Base-by-base conservation (phyloP, 1,140 invertebrate genomes). In the Panonychus citri region DNA sequence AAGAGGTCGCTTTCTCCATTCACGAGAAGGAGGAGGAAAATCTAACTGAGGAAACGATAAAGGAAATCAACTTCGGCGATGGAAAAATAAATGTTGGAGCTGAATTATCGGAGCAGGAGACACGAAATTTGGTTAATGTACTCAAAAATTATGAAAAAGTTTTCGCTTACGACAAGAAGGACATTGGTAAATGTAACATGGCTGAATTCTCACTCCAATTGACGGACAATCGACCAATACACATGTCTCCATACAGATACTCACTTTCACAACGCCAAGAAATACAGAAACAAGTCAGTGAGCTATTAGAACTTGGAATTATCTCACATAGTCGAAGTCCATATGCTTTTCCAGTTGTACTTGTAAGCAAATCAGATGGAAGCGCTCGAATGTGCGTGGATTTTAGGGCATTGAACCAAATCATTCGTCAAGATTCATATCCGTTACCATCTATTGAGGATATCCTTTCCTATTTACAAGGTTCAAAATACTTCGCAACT, bases 341-440 rank as follows among this genome's bases (percentile, higher is more conserved):
- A 21, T 48, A 17, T 5, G n/a, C 10, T 8, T 17, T 4, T 1
- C 42, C 24, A 26, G n/a, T 54, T 21, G 51, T 54, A 19, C 21
- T 57, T 1, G 56, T 55, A 4, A 55, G 10, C 3, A 57, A 57
- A 26, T 10, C 30, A 53, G 25, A 56, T 12, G 56, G 56, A 19
- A 15, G 15, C 25, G n/a, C 19, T 4, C 26, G 56, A 28, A 57
- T 57, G 19, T 57, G 56, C 3, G 25, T 57, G 19, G 28, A 57
- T 55, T 56, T 57, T 26, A 5, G 28, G 7, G 37, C 39, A 30
- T 1, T 58, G 21, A 56, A 56, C 37, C 12, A 15, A 0, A 26
- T 59, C 3, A 59, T 24, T n/a, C 24, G 39, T 3, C 53, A 53
- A 48, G 50, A 54, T 26, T 15, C 5, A 13, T 53, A 50, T 27